Evolutionary conservation across 23 tunicate genomes (phyloP).

Genomic region (Trididemnum nubilum): DNA sequence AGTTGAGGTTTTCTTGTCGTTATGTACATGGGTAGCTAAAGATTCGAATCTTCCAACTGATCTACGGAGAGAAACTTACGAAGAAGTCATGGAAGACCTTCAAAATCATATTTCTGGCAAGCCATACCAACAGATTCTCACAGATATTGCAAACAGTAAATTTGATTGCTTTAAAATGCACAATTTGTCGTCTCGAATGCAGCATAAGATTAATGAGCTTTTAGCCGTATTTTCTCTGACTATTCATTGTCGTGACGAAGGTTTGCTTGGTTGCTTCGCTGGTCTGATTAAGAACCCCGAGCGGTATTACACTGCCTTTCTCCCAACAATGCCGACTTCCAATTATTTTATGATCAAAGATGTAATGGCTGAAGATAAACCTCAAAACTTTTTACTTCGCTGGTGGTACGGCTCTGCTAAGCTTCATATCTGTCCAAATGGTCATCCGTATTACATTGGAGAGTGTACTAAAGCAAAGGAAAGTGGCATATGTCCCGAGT

Average conservation of each 20-base stretch:
- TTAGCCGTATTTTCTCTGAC: neutral
- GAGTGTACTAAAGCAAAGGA: slow-evolving; percentile 59
- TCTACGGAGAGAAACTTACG: neutral
- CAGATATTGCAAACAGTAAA: neutral
- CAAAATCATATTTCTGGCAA: slow-evolving; percentile 30
- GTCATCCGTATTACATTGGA: slow-evolving; percentile 68
- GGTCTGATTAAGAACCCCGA: slow-evolving; percentile 31
- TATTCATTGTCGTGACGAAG: neutral
- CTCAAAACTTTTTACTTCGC: too few relatives aligned
- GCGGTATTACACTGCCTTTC: neutral
- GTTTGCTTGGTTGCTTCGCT: slow-evolving; percentile 30
- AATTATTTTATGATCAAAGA: slow-evolving; percentile 42
- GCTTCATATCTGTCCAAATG: slow-evolving; percentile 65
- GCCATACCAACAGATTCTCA: slow-evolving; percentile 16
- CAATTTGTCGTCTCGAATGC: too few relatives aligned
- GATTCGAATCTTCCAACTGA: neutral
- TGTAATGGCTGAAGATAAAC: slow-evolving; percentile 20
- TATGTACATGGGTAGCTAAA: too few relatives aligned
- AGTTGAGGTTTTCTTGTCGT: too few relatives aligned
- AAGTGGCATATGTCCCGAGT: slow-evolving; percentile 52
- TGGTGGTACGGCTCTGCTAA: slow-evolving; percentile 14
- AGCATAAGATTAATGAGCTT: too few relatives aligned
- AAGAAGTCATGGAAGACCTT: neutral
- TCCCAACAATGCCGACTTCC: slow-evolving; percentile 79
- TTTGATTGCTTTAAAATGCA: neutral